Percentiles rank a stretch among this genome's conserved stretches.
These are phyloP conservation scores for Chaetodon auriga DNA, from an alignment of 2,113 vertebrate species.

Conservation along the genomic window DNA sequence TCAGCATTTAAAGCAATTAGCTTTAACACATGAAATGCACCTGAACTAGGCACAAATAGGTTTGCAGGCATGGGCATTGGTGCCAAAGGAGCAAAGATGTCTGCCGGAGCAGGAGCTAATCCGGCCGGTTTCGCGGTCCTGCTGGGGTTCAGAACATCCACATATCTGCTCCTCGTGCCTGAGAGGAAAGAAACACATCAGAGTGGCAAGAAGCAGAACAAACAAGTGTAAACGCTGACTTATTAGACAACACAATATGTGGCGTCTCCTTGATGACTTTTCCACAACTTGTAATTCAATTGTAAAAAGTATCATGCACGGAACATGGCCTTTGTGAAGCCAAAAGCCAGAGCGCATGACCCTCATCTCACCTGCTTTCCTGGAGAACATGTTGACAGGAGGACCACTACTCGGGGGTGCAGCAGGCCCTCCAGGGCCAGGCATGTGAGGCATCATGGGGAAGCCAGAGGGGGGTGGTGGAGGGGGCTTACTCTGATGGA, in stretches of 20 bases:
- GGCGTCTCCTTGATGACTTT: background rate
- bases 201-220: constrained; percentile 1
- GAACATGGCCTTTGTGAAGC: background rate
- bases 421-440: constrained; percentile 74
- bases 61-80: constrained; percentile 92
- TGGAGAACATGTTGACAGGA: constrained; percentile 93
- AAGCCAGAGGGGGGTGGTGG: constrained; percentile 92
- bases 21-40: constrained; percentile 72
- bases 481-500: constrained; percentile 88
- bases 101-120: constrained; percentile 87
- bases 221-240: background rate
- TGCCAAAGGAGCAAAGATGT: constrained; percentile 94
- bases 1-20: background rate
- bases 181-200: constrained; percentile 17
- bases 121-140: constrained; percentile 80
- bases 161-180: constrained; percentile 90
- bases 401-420: constrained; percentile 75
- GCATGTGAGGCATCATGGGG: constrained; percentile 84
- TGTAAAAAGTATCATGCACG: background rate
- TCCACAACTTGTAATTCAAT: background rate
- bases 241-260: background rate
- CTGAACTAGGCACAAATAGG: constrained; percentile 90
- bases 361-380: constrained; percentile 90
- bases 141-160: constrained; percentile 93
- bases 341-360: background rate